phyloP scores from a whole-genome alignment of 2,113 vertebrate species.

The Pagrus major region DNA sequence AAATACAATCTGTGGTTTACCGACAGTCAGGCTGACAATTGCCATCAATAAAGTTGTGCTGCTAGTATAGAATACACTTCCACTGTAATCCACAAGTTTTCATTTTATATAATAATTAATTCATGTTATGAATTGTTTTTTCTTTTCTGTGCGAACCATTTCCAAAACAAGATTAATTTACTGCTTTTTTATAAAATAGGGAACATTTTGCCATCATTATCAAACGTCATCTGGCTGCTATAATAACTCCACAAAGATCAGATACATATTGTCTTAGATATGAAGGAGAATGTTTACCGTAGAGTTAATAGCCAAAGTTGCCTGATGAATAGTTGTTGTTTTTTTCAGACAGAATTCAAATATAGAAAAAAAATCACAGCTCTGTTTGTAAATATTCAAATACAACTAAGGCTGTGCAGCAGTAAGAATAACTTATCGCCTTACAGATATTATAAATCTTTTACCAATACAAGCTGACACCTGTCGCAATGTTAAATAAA shows the following conservation, averaged over 20 bases:
- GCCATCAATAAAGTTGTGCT: background rate
- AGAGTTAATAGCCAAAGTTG: background rate
- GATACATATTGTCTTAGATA: background rate
- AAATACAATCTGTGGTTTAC: background rate
- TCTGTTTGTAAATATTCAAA: background rate
- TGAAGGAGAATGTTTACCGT: background rate
- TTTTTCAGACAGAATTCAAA: background rate
- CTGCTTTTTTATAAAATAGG: background rate
- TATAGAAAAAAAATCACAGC: background rate
- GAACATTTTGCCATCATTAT: no score
- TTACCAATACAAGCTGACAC: background rate
- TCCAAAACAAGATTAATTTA: background rate
- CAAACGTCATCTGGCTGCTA: background rate
- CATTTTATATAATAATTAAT: no score
- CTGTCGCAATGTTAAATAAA: background rate
- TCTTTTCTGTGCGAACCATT: background rate
- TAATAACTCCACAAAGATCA: background rate
- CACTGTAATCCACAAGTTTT: no score
- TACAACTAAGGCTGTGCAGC: background rate
- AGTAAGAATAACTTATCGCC: background rate
- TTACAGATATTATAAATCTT: background rate
- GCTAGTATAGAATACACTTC: background rate
- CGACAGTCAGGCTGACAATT: background rate
- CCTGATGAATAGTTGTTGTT: background rate
- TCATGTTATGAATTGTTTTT: background rate